Evolutionary conservation across 2,888 invertebrate species (phyloP).

Genomic region (Abrostola triplasia): DNA sequence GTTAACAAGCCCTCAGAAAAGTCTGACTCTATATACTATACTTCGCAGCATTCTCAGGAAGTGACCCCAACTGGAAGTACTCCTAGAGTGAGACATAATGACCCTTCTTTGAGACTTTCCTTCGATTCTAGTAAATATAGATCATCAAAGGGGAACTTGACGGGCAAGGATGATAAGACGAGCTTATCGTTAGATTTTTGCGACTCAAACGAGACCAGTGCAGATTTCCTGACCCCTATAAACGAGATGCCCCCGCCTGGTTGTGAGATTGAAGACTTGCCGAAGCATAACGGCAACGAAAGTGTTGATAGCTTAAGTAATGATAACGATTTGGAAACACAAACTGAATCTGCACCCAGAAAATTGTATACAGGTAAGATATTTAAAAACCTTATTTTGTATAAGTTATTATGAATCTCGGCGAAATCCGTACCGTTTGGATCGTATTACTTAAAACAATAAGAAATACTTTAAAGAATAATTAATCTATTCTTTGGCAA

Average conservation of each 20-base stretch:
- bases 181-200: conserved; percentile 84
- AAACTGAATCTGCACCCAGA: conserved; percentile 82
- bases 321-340: conserved; percentile 82
- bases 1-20: conserved; percentile 73
- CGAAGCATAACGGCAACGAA: conserved; percentile 81
- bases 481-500: too few species aligned
- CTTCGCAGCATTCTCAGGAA: conserved; percentile 84
- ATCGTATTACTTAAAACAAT: too few species aligned
- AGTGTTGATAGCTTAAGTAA: conserved; percentile 82
- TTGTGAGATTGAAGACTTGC: conserved; percentile 84
- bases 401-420: background rate
- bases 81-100: conserved; percentile 75
- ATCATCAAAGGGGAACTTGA: conserved; percentile 72
- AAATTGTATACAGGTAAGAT: conserved; percentile 74
- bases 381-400: background rate
- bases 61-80: conserved; percentile 80
- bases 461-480: too few species aligned
- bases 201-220: conserved; percentile 86
- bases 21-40: conserved; percentile 85
- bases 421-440: too few species aligned
- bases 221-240: conserved; percentile 85
- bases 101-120: conserved; percentile 79
- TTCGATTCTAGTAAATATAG: conserved; percentile 83
- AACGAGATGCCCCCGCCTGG: conserved; percentile 86
- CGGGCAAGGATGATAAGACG: conserved; percentile 77